Evolutionary conservation across 2,113 vertebrate species (phyloP).

Genomic region (Candoia aspera): DNA sequence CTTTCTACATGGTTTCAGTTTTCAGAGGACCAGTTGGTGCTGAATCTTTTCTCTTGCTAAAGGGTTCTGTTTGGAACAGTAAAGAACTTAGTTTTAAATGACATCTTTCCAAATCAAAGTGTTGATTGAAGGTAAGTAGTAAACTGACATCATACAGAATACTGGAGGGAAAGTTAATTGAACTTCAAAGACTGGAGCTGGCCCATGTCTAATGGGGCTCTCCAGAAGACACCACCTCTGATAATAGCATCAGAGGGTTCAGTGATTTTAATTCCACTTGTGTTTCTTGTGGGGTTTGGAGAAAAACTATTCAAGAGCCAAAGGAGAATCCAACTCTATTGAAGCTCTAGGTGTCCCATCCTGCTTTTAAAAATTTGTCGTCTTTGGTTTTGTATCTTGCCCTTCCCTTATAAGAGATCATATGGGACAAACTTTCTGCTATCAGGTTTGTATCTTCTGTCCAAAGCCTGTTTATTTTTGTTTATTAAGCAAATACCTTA

Average conservation of each 20-base stretch:
- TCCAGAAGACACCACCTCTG: slow-evolving; percentile 2
- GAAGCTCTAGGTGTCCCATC: slow-evolving; percentile 36
- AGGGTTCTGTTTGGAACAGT: slow-evolving; percentile 11
- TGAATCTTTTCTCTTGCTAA: slow-evolving; percentile 18
- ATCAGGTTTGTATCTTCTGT: slow-evolving; percentile 61
- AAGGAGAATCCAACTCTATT: slow-evolving; percentile 44
- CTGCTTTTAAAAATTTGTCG: slow-evolving; percentile 17
- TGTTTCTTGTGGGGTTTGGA: slow-evolving; percentile 21
- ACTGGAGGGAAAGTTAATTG: slow-evolving; percentile 28
- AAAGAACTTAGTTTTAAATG: slow-evolving; percentile 38
- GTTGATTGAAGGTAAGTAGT: slow-evolving; percentile 47
- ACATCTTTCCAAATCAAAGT: slow-evolving; percentile 27
- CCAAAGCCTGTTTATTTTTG: slow-evolving; percentile 51
- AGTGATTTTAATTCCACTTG: slow-evolving; percentile 29
- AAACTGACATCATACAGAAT: slow-evolving; percentile 53
- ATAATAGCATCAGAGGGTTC: slow-evolving; percentile 33
- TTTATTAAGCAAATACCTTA: slow-evolving; percentile 63
- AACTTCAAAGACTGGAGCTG: slow-evolving; percentile 6
- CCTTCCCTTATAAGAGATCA: slow-evolving; percentile 61
- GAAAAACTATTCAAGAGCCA: slow-evolving; percentile 52
- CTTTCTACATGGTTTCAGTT: slow-evolving; percentile 35
- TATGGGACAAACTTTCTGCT: slow-evolving; percentile 46
- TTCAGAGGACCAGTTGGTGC: not conserved
- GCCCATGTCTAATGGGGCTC: slow-evolving; percentile 24
- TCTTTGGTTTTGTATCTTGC: slow-evolving; percentile 58